Evolutionary conservation across 2,888 invertebrate species (phyloP), one percentile per base, ranked within the genome.

Genomic region (Drosophila hamatofila): DNA sequence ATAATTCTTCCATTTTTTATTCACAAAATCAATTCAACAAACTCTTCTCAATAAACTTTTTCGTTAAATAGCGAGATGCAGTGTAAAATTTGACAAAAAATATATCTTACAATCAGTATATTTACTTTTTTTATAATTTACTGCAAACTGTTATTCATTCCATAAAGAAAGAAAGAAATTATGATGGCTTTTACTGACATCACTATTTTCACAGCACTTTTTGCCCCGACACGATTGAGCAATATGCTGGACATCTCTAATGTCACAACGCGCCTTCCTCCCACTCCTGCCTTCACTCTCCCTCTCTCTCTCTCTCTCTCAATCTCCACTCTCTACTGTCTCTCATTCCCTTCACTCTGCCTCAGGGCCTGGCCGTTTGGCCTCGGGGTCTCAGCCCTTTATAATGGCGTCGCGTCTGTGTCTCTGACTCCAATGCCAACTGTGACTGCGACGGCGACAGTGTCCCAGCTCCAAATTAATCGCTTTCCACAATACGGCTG

Each of bases 401-500:
- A 64, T 67, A 79, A 68, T 60, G 54, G 57, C 63, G 49, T 60
- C 69, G 64, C 68, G 62, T 60, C 49, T 54, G 44, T 55, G 37
- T 51, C 66, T 66, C 37, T 25, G 39, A 41, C 66, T 65, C 51
- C 27, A 41, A 25, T 58, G 48, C 35, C 52, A 37, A 48, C 48
- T 63, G 25, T 63, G 25, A 52, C 51, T 51, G 27, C 25, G 30
- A 55, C 37, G 39, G 18, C 37, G 23, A 41, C 30, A 39, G 23
- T 63, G 27, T 61, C 46, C 63, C 67, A 60, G 71, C 83, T 72
- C 52, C 80, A 88, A 84, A 84, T 84, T 84, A 88, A 84, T 84
- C 88, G 88, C 49, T 80, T 84, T 88, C 83, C 83, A 84, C 83
- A 82, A 78, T 88, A 88, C 69, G 83, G 78, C 80, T 65, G 61